phyloP scores from a whole-genome alignment of 2,888 invertebrate genomes.

The Eledone cirrhosa region DNA sequence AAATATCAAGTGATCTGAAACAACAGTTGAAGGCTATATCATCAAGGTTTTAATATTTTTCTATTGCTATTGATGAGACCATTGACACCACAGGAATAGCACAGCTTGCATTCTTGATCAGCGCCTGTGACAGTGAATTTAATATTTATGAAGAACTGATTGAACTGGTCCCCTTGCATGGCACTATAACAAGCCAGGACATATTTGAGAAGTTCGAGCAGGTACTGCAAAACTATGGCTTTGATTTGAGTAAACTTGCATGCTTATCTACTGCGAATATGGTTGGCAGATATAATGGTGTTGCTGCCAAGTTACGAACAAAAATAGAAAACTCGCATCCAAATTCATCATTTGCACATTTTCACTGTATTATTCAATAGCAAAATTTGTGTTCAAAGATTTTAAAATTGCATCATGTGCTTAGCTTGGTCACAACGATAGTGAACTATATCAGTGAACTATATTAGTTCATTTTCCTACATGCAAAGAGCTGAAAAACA shows the following conservation, averaged over 20 bases:
- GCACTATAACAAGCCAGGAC: neutral
- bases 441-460: neutral
- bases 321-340: neutral
- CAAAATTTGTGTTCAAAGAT: constrained; percentile 2
- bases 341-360: neutral
- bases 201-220: neutral
- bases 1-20: neutral
- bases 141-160: no score
- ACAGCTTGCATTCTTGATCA: no score
- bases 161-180: neutral
- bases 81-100: no score
- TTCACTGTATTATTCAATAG: neutral
- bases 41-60: no score
- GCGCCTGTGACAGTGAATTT: no score
- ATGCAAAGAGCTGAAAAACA: no score
- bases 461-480: no score
- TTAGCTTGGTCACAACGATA: neutral
- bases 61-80: no score
- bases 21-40: no score
- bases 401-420: neutral
- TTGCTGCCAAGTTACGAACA: no score
- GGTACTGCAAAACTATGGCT: neutral
- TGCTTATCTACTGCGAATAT: neutral
- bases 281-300: neutral
- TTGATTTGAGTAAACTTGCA: neutral